Conservation (phyloP, 2,888 invertebrate species). For the Stomorhina lunata region DNA sequence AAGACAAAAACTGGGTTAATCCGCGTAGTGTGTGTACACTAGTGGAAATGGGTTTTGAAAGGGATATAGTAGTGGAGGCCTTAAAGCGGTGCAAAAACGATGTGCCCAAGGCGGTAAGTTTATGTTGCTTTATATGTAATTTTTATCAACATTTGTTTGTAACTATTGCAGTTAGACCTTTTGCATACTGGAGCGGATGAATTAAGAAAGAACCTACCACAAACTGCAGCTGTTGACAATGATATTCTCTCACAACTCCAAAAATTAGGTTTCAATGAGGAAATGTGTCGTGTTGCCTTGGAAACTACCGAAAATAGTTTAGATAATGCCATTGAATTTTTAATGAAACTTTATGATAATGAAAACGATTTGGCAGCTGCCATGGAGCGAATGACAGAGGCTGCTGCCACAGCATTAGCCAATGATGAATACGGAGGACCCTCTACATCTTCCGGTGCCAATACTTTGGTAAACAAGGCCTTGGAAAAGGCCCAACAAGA, state of each 20-base stretch:
- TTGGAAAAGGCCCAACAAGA: constrained; percentile 72
- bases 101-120: constrained; percentile 84
- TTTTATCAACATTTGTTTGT: constrained; percentile 69
- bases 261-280: constrained; percentile 83
- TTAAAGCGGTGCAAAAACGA: constrained; percentile 85
- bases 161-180: constrained; percentile 71
- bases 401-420: constrained; percentile 61
- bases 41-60: constrained; percentile 86
- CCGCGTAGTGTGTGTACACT: constrained; percentile 80
- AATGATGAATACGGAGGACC: constrained; percentile 56
- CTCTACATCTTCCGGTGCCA: constrained; percentile 69
- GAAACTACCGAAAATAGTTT: constrained; percentile 81
- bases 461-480: constrained; percentile 67
- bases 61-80: constrained; percentile 83
- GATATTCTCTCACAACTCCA: constrained; percentile 71
- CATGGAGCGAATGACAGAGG: constrained; percentile 74
- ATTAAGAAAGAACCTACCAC: constrained; percentile 68
- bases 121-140: constrained; percentile 67
- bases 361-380: constrained; percentile 72
- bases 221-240: constrained; percentile 63
- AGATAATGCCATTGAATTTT: constrained; percentile 82
- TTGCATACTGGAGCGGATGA: constrained; percentile 72
- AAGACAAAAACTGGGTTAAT: constrained; percentile 75
- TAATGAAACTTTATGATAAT: constrained; percentile 79
- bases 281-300: constrained; percentile 82